A percentile compares a stretch with the other conserved stretches of the same genome.
phyloP scores from a whole-genome alignment of 2,113 vertebrate species.

The Chaetodon trifascialis region DNA sequence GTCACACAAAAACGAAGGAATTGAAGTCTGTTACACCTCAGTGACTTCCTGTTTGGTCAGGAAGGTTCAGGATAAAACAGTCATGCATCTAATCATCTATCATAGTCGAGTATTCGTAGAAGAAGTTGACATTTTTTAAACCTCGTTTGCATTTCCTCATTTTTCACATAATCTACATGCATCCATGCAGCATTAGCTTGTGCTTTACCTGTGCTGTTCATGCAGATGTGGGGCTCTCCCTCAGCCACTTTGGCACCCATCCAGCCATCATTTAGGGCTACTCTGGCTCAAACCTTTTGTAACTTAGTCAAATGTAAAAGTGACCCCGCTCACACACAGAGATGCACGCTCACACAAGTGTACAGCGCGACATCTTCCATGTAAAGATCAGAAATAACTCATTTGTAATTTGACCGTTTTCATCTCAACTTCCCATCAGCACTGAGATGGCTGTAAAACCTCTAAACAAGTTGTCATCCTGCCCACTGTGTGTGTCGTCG shows the following conservation, averaged over 20 bases:
- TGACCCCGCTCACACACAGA: not conserved
- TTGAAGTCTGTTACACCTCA: not conserved
- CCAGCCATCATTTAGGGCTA: not conserved
- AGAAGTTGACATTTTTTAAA: not conserved
- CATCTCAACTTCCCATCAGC: slow-evolving; percentile 19
- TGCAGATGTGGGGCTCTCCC: too few relatives aligned
- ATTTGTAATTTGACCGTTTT: slow-evolving; percentile 9
- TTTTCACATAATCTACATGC: not conserved
- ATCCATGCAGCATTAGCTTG: not conserved
- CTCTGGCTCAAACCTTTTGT: not conserved
- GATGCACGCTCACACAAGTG: not conserved
- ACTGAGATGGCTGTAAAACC: slow-evolving; percentile 13
- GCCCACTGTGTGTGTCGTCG: slow-evolving; percentile 7
- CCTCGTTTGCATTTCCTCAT: too few relatives aligned
- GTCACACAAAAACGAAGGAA: slow-evolving; percentile 4
- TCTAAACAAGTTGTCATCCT: slow-evolving; percentile 32
- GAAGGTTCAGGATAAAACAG: not conserved
- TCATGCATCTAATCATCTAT: not conserved
- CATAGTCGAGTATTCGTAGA: not conserved
- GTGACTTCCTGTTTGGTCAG: not conserved
- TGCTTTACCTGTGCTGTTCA: not conserved
- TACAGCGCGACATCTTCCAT: slow-evolving; percentile 10
- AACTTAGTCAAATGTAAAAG: not conserved
- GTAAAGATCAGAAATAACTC: slow-evolving; percentile 10
- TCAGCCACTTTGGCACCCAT: too few relatives aligned